Evolutionary conservation across 1,140 invertebrate genomes (phyloP).

Genomic region (Drosophila santomea): DNA sequence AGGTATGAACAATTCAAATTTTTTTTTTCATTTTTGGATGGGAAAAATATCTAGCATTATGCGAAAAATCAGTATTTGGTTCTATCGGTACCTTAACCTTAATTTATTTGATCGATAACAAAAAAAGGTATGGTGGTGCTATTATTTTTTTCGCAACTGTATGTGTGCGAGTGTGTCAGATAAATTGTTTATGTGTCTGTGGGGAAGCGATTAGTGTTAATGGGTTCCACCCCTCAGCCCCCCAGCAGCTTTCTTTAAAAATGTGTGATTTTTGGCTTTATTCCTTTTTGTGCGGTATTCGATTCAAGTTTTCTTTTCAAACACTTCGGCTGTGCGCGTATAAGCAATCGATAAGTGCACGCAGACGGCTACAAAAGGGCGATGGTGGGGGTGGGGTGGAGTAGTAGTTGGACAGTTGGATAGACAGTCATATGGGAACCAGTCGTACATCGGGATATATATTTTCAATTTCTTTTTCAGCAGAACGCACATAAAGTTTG

Average conservation of each 20-base stretch:
- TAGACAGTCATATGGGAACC: conserved; percentile 77
- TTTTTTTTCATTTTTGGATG: no score
- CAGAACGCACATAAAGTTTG: conserved; percentile 73
- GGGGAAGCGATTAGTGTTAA: conserved; percentile 83
- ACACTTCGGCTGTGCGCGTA: conserved; percentile 56
- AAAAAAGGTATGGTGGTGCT: no score
- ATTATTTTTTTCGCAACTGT: no score
- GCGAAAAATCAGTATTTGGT: no score
- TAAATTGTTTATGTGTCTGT: conserved; percentile 84
- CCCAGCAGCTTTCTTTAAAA: conserved; percentile 36
- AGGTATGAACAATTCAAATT: no score
- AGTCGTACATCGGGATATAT: conserved; percentile 49
- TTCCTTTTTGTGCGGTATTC: conserved; percentile 51
- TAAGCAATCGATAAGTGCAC: conserved; percentile 80
- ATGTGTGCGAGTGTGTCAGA: conserved; percentile 59
- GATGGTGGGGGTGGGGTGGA: conserved; percentile 6
- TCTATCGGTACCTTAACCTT: no score
- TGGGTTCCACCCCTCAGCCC: conserved; percentile 47
- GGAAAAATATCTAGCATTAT: no score
- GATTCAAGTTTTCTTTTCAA: conserved; percentile 66
- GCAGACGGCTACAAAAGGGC: conserved; percentile 12
- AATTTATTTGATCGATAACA: no score
- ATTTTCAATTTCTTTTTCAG: conserved; percentile 80
- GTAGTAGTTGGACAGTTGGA: conserved; percentile 56
- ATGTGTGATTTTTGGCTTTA: conserved; percentile 75